A percentile compares a stretch with the other conserved stretches of the same genome.
phyloP scores from a whole-genome alignment of 2,113 vertebrate genomes.

The Gymnorhina tibicen region DNA sequence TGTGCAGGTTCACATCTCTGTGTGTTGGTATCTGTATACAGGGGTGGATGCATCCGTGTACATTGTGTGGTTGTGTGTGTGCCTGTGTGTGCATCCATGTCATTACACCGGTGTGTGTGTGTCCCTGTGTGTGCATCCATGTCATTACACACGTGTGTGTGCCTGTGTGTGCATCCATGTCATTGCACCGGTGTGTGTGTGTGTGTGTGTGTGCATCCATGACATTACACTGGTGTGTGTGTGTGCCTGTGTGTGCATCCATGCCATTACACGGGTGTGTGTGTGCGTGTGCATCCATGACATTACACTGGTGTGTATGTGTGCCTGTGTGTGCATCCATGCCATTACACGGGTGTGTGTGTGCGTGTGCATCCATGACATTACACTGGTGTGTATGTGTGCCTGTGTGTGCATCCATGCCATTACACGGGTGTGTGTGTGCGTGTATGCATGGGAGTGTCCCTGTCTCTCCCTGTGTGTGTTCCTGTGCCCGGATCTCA shows the following conservation, averaged over 20 bases:
- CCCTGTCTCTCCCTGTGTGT: background rate
- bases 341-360: background rate
- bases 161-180: too few relatives aligned
- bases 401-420: too few relatives aligned
- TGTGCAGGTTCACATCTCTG: background rate
- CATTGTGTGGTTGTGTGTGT: background rate
- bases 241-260: too few relatives aligned
- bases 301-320: background rate
- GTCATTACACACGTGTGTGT: background rate
- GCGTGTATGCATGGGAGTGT: too few relatives aligned
- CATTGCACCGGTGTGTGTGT: background rate
- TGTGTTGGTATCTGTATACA: too few relatives aligned
- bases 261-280: background rate
- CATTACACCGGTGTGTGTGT: background rate
- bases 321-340: background rate
- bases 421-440: background rate
- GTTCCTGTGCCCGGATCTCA: background rate
- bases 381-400: too few relatives aligned
- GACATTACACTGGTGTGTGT: too few relatives aligned
- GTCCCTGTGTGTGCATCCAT: background rate
- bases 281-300: too few relatives aligned
- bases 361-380: too few relatives aligned
- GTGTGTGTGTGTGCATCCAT: too few relatives aligned
- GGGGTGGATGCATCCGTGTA: background rate
- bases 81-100: background rate